Percentiles rank a stretch among this genome's conserved stretches.
These are phyloP conservation scores for Triplophysa siluroides DNA, from an alignment of 2,113 vertebrate genomes.

Conservation along the genomic window DNA sequence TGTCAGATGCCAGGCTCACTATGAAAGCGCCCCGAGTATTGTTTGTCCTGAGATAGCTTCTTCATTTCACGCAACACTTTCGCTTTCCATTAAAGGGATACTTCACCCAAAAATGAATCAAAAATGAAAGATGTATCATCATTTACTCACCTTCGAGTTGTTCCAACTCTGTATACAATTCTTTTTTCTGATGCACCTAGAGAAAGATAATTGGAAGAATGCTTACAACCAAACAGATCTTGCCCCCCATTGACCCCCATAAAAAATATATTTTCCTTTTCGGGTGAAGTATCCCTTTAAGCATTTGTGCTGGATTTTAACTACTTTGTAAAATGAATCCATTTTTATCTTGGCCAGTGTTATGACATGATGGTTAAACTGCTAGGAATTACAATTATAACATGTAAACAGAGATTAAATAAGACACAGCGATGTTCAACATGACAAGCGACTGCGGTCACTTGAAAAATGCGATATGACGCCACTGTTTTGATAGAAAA, in stretches of 20 bases:
- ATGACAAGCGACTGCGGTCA: constrained; percentile 5
- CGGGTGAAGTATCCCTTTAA: too few relatives aligned
- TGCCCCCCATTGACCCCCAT: too few relatives aligned
- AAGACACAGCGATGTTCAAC: constrained; percentile 8
- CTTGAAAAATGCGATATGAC: constrained; percentile 2
- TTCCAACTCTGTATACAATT: too few relatives aligned
- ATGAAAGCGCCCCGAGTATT: constrained; percentile 30
- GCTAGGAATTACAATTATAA: constrained; percentile 24
- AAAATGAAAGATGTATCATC: too few relatives aligned
- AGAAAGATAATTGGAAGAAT: too few relatives aligned
- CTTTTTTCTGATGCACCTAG: too few relatives aligned
- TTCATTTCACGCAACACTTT: constrained; percentile 31
- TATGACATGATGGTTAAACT: constrained; percentile 28
- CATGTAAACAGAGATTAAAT: constrained; percentile 4
- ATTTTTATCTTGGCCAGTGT: not conserved
- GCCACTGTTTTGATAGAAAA: constrained; percentile 37
- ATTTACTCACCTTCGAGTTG: too few relatives aligned
- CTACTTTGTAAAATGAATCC: not conserved
- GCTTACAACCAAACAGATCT: too few relatives aligned
- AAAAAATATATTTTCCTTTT: too few relatives aligned
- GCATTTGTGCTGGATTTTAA: constrained; percentile 11
- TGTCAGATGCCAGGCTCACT: constrained; percentile 53
- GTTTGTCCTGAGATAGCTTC: not conserved
- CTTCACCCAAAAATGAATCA: too few relatives aligned
- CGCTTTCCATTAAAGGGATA: not conserved